Evolutionary conservation across 2,888 invertebrate species (phyloP).

Genomic region (Myopa testacea): DNA sequence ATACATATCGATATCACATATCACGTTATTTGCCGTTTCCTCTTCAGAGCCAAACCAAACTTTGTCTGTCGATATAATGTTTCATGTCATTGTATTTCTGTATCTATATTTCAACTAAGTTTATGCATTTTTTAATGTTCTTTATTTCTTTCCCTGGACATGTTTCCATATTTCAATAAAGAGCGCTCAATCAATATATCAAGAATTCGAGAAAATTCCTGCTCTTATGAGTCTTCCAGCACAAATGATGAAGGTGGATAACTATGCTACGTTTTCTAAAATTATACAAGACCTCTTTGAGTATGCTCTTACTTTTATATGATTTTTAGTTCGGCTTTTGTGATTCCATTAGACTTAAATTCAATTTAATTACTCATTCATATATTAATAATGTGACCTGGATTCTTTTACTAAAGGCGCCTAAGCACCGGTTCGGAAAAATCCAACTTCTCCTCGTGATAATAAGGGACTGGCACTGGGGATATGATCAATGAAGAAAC

Average conservation of each 20-base stretch:
- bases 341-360: slow-evolving; percentile 1
- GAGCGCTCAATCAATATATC: no score
- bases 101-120: slow-evolving; percentile 12
- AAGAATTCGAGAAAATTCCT: slow-evolving; percentile 8
- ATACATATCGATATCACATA: no score
- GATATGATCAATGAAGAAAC: slow-evolving; percentile 37
- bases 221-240: slow-evolving; percentile 26
- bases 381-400: slow-evolving; percentile 4
- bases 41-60: slow-evolving; percentile 1
- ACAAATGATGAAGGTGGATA: slow-evolving; percentile 19
- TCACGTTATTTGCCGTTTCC: neutral
- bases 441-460: slow-evolving; percentile 25
- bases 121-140: slow-evolving; percentile 20
- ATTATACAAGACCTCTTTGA: neutral
- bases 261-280: slow-evolving; percentile 18
- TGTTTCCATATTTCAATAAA: no score
- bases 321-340: slow-evolving; percentile 16
- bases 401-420: slow-evolving; percentile 41
- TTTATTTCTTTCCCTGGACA: slow-evolving; percentile 14
- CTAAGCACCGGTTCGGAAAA: slow-evolving; percentile 50
- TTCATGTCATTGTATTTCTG: slow-evolving; percentile 4
- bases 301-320: slow-evolving; percentile 7
- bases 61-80: neutral
- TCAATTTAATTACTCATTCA: neutral
- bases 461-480: slow-evolving; percentile 23